Evolutionary conservation across 1,140 invertebrate species (phyloP), one percentile per base, ranked within the genome.

Genomic region (Uloborus diversus): DNA sequence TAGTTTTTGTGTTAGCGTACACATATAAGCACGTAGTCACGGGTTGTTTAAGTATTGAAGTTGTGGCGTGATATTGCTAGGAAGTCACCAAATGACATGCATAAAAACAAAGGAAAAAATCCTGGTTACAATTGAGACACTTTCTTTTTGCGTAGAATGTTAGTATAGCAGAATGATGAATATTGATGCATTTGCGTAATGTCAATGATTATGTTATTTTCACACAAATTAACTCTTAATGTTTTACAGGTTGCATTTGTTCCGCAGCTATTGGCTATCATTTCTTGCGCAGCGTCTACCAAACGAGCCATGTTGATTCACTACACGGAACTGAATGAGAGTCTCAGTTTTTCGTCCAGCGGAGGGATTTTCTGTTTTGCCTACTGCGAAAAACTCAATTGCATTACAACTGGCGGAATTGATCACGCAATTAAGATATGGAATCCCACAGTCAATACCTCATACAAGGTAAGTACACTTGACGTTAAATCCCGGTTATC

Each of bases 351-450:
- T 14, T 5, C 25, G 5, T 33, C 53, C 23, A 28, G 33, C 23
- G 64, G 64, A 3, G 76, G 76, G 14, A 61, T 79, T 27, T 47
- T 20, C n/a, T 68, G 64, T 33, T 79, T 79, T 14, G 76, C 49
- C 13, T 79, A 27, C 7, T 68, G 64, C 51, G 76, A 59, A 69
- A 79, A 42, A 23, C 33, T 68, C 2, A 79, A 69, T n/a, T 68
- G 49, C 20, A 30, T 79, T 14, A 37, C 49, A 0, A 68, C 76
- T 9, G 76, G 76, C 30, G 47, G 51, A n/a, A 51, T 61, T 2
- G 76, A 79, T 49, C 65, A 61, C 33, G 5, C 56, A 14, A n/a
- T 79, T 2, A 68, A 61, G 32, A 25, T 79, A 25, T 79, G 76
- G 76, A 79, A 79, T 61, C 76, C 76, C 3, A 20, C 20, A 9